Evolutionary conservation across 2,797 vertebrate genomes (phyloP).

Genomic region (Podarcis siculus): DNA sequence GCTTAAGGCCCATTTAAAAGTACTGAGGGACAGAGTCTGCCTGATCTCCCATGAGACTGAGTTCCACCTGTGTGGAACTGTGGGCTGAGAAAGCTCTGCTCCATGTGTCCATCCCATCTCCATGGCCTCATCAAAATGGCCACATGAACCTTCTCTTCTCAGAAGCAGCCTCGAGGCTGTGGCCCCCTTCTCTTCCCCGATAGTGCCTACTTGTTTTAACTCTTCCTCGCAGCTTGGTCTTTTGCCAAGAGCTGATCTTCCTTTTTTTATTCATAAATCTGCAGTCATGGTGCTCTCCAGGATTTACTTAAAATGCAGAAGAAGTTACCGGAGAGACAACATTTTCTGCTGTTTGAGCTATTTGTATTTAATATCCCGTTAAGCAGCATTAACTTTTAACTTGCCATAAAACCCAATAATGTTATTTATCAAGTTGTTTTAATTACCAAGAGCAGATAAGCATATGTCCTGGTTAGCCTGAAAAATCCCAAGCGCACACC

Average conservation of each 20-base stretch:
- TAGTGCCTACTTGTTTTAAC: background rate
- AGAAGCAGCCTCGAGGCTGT: background rate
- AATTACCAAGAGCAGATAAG: constrained; percentile 72
- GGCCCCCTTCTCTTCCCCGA: background rate
- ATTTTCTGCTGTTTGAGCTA: constrained; percentile 44
- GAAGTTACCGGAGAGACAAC: background rate
- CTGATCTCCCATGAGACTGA: too few relatives aligned
- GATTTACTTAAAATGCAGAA: constrained; percentile 14
- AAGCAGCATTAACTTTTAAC: constrained; percentile 75
- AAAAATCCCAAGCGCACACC: constrained; percentile 66
- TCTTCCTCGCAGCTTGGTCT: background rate
- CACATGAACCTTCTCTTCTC: background rate
- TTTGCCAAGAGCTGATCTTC: background rate
- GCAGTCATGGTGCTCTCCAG: background rate
- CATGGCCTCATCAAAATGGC: too few relatives aligned
- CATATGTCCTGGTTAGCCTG: constrained; percentile 65
- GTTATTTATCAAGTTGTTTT: constrained; percentile 79
- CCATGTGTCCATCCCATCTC: background rate
- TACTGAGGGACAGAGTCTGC: too few relatives aligned
- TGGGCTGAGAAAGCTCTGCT: too few relatives aligned
- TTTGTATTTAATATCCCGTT: constrained; percentile 63
- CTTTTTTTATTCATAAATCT: constrained; percentile 9
- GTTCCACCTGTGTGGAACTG: too few relatives aligned
- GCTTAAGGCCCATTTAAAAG: too few relatives aligned
- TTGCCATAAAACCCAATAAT: constrained; percentile 76